These are phyloP conservation scores for Xylota segnis DNA, from an alignment of 2,888 invertebrate genomes.

Conservation along the genomic window DNA sequence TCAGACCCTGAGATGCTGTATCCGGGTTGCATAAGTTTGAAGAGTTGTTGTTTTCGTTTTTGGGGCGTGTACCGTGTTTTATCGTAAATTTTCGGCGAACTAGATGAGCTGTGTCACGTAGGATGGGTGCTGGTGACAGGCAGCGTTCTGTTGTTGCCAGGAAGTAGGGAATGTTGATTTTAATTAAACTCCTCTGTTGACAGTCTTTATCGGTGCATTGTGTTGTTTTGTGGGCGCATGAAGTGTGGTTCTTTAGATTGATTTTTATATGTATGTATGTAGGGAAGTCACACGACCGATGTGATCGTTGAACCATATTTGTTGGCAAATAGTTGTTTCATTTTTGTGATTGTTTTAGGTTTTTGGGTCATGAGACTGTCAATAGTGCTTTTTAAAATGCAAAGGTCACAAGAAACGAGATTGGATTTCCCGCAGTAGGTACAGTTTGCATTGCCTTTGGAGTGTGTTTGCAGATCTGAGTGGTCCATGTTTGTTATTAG, in stretches of 20 bases:
- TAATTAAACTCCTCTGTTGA: slow-evolving; percentile 23
- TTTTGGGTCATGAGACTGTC: not conserved
- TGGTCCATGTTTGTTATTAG: not conserved
- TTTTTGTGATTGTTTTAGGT: not conserved
- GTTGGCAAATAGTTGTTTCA: not conserved
- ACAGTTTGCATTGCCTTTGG: not conserved
- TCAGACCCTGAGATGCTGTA: not conserved
- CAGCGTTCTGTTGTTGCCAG: not conserved
- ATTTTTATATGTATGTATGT: slow-evolving; percentile 31
- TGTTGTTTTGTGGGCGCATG: not conserved
- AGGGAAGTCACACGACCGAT: slow-evolving; percentile 19
- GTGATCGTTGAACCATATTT: slow-evolving; percentile 7
- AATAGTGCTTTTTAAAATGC: slow-evolving; percentile 1
- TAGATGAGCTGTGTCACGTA: slow-evolving; percentile 2
- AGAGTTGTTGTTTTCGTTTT: slow-evolving; percentile 1
- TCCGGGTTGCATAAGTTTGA: slow-evolving; percentile 7
- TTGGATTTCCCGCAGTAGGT: not conserved
- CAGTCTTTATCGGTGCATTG: slow-evolving; percentile 25
- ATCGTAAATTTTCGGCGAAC: slow-evolving; percentile 5
- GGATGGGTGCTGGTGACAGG: not conserved
- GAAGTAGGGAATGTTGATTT: slow-evolving; percentile 12
- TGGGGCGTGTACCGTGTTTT: not conserved
- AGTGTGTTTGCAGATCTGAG: not conserved
- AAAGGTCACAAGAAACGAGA: slow-evolving; percentile 6
- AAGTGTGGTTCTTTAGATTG: slow-evolving; percentile 21